Conservation (phyloP, 2,797 vertebrate genomes). For the Botia kubotai region DNA sequence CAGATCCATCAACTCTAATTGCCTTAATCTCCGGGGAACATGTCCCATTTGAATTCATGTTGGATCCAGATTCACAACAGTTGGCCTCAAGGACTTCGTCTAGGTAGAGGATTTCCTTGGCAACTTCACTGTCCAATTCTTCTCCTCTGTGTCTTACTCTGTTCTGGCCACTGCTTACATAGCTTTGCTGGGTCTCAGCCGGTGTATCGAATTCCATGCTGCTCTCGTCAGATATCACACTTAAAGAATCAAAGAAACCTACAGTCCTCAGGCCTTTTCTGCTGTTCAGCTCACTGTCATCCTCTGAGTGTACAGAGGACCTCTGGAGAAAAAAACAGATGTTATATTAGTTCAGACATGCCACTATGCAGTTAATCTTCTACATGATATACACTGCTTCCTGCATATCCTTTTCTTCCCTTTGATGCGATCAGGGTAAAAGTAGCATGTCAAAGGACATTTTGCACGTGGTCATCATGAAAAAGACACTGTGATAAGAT, state of each 20-base stretch:
- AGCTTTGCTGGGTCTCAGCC: conserved; percentile 76
- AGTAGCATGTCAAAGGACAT: conserved; percentile 26
- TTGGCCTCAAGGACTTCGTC: conserved; percentile 94
- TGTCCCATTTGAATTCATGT: conserved; percentile 85
- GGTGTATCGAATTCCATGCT: conserved; percentile 92
- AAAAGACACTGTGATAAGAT: conserved; percentile 54
- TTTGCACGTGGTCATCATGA: conserved; percentile 43
- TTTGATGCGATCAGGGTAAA: background rate
- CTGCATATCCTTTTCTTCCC: background rate
- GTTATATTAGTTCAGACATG: background rate
- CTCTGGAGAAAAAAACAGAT: conserved; percentile 78
- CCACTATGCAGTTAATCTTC: background rate
- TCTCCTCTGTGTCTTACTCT: conserved; percentile 81
- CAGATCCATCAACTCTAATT: conserved; percentile 69
- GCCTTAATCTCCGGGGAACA: conserved; percentile 72
- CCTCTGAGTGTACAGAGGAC: conserved; percentile 81
- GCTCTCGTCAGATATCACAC: conserved; percentile 77
- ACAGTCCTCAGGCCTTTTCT: conserved; percentile 84
- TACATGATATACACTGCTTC: background rate
- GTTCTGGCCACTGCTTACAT: conserved; percentile 78
- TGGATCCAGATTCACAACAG: conserved; percentile 80
- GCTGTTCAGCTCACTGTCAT: conserved; percentile 86
- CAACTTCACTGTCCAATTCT: conserved; percentile 86
- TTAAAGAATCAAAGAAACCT: conserved; percentile 84
- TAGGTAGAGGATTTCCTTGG: conserved; percentile 92